Evolutionary conservation across 2,113 vertebrate species (phyloP).

Genomic region (Isichthys henryi): DNA sequence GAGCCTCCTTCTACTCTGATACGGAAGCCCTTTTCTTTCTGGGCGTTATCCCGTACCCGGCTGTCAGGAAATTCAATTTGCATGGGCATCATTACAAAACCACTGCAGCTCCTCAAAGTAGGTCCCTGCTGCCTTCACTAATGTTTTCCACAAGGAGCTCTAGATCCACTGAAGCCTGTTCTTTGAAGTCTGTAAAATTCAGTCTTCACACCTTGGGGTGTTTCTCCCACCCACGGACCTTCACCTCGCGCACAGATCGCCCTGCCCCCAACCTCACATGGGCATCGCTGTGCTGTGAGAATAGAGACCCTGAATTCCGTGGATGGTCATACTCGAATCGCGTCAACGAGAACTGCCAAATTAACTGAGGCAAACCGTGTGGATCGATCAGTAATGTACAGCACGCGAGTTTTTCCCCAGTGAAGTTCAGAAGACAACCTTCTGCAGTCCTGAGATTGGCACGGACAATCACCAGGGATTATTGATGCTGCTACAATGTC

Average conservation of each 20-base stretch:
- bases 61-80: not conserved
- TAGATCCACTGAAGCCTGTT: not conserved
- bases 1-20: not conserved
- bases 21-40: constrained; percentile 28
- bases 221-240: not conserved
- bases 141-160: not conserved
- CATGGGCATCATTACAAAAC: too few species aligned
- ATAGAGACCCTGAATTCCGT: not conserved
- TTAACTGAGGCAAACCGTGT: not conserved
- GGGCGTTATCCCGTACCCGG: constrained; percentile 48
- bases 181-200: constrained; percentile 17
- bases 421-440: not conserved
- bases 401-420: not conserved
- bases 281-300: not conserved
- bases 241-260: not conserved
- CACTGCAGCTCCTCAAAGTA: not conserved
- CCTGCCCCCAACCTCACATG: not conserved
- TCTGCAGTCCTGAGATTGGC: not conserved
- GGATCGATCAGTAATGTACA: not conserved
- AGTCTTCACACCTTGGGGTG: constrained; percentile 8
- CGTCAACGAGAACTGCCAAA: not conserved
- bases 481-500: not conserved
- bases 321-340: not conserved
- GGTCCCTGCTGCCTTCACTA: not conserved
- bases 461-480: not conserved